Base-by-base conservation (phyloP, 2,888 invertebrate genomes). In the Leistus spinibarbis region DNA sequence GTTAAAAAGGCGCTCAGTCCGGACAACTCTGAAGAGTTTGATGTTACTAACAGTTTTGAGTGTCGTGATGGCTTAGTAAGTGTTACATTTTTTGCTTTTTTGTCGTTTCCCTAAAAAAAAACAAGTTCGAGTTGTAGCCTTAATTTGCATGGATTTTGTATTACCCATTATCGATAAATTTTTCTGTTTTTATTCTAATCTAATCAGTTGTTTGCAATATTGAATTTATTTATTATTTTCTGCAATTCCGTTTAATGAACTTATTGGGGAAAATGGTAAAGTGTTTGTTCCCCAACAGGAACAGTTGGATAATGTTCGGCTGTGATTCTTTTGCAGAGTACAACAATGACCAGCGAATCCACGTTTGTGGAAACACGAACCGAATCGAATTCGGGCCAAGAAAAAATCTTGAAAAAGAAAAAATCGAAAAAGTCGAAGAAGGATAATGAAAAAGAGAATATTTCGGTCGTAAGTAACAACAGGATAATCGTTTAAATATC, bases 351-450 rank as follows among this genome's bases (percentile, higher is more conserved):
- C 5, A 68, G 69, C 66, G 83, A 83, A 80, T 79, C 81, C 13
- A 79, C 76, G 72, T 84, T 83, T 79, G 81, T 84, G 63, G 85
- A 84, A 82, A 84, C 82, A 13, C 82, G 83, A n/a, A 84, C 83
- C 1, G 82, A 83, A 76, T 78, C 81, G 3, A 80, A 79, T 68
- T 78, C 79, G 2, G 82, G 78, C 40, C 80, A 82, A 63, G 84
- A 83, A 65, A 84, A 82, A 76, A 80, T 80, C 16, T 76, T 85
- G 69, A 86, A 86, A 80, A 90, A 89, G 83, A 89, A 88, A 84
- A 90, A 90, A 82, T 87, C 88, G 73, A 91, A 90, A 85, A 91
- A 90, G 82, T 88, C 88, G 68, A 89, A 90, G 83, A 91, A 89
- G 81, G 90, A 90, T 78, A 86, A 87, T 77, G 90, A 90, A 80